Conservation (phyloP, 2,113 vertebrate genomes). For the Tonatia bakeri region DNA sequence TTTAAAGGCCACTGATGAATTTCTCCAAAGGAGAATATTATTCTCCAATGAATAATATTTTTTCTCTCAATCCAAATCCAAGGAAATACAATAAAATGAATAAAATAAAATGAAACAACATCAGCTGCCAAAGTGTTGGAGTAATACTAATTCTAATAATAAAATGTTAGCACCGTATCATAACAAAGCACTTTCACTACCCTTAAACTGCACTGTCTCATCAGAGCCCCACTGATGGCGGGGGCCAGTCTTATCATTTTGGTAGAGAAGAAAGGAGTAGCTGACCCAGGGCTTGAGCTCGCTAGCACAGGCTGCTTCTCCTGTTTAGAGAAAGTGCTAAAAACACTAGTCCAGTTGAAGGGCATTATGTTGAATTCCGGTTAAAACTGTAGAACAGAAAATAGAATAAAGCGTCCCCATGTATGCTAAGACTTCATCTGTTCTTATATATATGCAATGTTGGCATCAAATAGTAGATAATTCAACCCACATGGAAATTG, state of each 20-base stretch:
- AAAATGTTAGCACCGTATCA: not conserved
- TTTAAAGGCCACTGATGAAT: conserved; percentile 14
- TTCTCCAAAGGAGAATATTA: not conserved
- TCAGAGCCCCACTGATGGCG: not conserved
- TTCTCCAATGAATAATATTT: not conserved
- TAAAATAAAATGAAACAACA: not conserved
- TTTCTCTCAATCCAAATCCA: conserved; percentile 19
- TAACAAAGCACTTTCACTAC: not conserved
- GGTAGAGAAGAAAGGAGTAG: not conserved
- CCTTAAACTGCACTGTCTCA: not conserved
- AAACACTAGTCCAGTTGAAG: not conserved
- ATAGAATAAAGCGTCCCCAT: not conserved
- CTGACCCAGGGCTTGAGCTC: not conserved
- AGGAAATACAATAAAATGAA: not conserved
- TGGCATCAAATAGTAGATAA: not conserved
- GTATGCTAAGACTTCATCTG: not conserved
- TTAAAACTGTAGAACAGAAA: not conserved
- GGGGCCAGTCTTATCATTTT: not conserved
- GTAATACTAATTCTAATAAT: not conserved
- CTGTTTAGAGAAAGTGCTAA: not conserved
- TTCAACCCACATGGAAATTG: not conserved
- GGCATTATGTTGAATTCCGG: not conserved
- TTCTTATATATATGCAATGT: not conserved
- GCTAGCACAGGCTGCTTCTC: not conserved
- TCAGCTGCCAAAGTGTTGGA: not conserved